Evolutionary conservation across 2,113 vertebrate species (phyloP).

Genomic region (Oreochromis tanganicae): DNA sequence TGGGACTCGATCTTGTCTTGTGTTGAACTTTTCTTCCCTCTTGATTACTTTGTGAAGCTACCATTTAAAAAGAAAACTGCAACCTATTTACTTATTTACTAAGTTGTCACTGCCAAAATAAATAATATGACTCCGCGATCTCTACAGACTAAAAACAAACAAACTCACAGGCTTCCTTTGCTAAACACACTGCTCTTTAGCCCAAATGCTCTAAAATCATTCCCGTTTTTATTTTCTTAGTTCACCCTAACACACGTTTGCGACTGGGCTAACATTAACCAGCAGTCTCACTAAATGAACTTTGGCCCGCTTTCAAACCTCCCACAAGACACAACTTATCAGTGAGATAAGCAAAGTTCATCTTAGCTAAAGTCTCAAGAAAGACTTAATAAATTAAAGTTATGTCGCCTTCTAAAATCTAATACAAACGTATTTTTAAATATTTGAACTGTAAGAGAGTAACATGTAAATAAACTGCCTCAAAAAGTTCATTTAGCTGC

Average conservation of each 20-base stretch:
- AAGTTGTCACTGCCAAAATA: background rate
- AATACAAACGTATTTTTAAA: background rate
- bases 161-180: background rate
- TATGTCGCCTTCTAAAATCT: background rate
- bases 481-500: background rate
- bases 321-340: background rate
- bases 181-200: background rate
- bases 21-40: background rate
- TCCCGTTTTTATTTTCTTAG: background rate
- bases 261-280: background rate
- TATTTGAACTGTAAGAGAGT: background rate
- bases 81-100: background rate
- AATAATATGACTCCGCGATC: background rate
- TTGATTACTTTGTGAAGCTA: background rate
- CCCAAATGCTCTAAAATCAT: background rate
- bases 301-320: background rate
- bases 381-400: background rate
- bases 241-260: background rate
- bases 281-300: conserved; percentile 2
- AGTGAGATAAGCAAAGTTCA: conserved; percentile 29
- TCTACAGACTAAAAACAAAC: background rate
- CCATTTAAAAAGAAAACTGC: background rate
- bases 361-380: background rate
- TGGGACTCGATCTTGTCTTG: background rate
- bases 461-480: background rate